Evolutionary conservation across 2,797 vertebrate genomes (phyloP), one percentile per base, ranked within the genome.

Genomic region (Channallabes apus): DNA sequence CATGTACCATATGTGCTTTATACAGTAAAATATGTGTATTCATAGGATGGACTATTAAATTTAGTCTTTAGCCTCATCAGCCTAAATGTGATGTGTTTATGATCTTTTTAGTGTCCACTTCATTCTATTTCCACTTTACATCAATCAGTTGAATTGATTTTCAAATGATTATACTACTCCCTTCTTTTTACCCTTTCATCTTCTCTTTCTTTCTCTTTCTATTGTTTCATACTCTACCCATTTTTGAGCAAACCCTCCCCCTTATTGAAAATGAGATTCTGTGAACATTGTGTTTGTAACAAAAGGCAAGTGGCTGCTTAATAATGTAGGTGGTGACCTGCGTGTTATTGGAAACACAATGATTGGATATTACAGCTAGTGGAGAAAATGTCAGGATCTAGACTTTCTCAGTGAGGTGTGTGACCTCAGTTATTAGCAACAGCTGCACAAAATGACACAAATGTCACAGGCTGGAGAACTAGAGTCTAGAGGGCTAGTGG

Each of bases 401-500:
- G 73, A 86, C 77, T 86, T 86, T 87, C 72, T 89, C 81, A 1
- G 58, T 62, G 29, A 89, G 89, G 88, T 87, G 83, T 87, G 46
- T 85, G 89, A 89, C 89, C 89, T 82, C 80, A 15, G 87, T 90
- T 90, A 90, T 90, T 90, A 90, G 88, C 87, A 89, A 86, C 86
- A 84, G 89, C 86, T 90, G 89, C 79, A 89, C 78, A 71, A 82
- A 88, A 87, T 86, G 82, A 71, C 83, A 88, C 83, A 90, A 89
- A 90, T 90, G 88, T 90, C 88, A 89, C 84, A 84, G 85, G 58
- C 65, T 82, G 67, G 84, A 71, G 59, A 88, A 77, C 69, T 14
- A 59, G 69, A 86, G 89, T 86, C 59, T 71, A 68, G 83, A 56
- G 83, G 83, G 29, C 59, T 75, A 20, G 76, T 54, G 78, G 85